Evolutionary conservation across 2,888 invertebrate genomes (phyloP), one percentile per base, ranked within the genome.

Genomic region (Zootermopsis nevadensis): DNA sequence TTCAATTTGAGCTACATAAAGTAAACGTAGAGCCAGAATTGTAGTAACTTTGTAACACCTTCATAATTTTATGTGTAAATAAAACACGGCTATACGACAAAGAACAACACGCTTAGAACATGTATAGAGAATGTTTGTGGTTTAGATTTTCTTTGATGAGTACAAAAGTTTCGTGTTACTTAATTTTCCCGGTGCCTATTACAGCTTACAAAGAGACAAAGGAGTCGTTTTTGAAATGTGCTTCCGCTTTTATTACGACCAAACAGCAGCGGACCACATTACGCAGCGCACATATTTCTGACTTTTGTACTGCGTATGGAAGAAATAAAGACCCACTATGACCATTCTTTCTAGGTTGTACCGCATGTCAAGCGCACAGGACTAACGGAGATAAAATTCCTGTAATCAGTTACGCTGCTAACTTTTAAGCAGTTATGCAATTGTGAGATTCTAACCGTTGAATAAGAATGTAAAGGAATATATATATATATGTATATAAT

Each of bases 151-250:
- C 15, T 69, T 69, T 69, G 15, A 69, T 33, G 33, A 22, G 33
- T 4, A 22, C 30, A 19, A 2, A 15, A 22, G 69, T 69, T 69
- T 69, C 31, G 22, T 15, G 33, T 69, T 69, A 69, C 69, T 69
- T 33, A 69, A 31, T 33, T 31, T 69, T 69, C 31, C 33, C 2
- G 69, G 19, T 1, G 67, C 30, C 10, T 30, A 67, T 67, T 67
- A 67, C 7, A n/a, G 30, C 33, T 30, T 33, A 69, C 69, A 69
- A 69, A 69, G 69, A 33, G 27, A 69, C 69, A 69, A 69, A 69
- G 69, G 69, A 1, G 33, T 69, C 33, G 69, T 69, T 69, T 69
- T 69, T 69, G 69, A 69, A 33, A 69, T 69, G 69, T 33, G 33
- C 19, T 69, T 69, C n/a, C 69, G 22, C 69, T 69, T 69, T 69